These are phyloP conservation scores for Atta cephalotes DNA, from an alignment of 1,140 invertebrate genomes.

Conservation along the genomic window DNA sequence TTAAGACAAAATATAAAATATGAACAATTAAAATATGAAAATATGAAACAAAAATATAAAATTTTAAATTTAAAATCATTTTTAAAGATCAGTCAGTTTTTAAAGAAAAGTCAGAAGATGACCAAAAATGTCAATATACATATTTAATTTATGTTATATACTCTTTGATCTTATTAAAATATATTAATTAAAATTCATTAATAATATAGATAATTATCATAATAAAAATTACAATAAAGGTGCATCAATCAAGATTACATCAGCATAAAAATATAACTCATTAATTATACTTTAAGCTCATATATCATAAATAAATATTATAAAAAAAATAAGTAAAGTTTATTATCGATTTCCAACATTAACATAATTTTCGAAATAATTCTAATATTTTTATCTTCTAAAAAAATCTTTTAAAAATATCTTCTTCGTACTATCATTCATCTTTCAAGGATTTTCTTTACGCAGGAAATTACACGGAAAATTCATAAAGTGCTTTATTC, in stretches of 20 bases:
- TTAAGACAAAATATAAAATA: neutral
- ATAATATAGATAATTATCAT: neutral
- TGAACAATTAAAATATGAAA: no score
- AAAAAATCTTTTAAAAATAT: neutral
- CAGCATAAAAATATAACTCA: no score
- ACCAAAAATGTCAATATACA: neutral
- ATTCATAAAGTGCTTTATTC: constrained; percentile 23
- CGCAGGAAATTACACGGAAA: constrained; percentile 21
- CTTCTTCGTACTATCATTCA: neutral
- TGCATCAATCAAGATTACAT: neutral
- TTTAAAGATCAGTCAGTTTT: neutral
- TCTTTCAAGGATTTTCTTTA: neutral
- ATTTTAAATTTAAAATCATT: neutral
- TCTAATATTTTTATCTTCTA: neutral
- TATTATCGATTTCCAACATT: neutral
- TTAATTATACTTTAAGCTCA: neutral
- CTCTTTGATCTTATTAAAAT: neutral
- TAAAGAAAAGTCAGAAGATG: neutral
- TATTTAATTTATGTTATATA: neutral
- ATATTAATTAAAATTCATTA: constrained; percentile 8
- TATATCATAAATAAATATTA: neutral
- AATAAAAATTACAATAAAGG: neutral
- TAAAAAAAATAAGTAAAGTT: neutral
- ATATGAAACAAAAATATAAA: neutral
- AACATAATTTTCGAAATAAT: neutral